Evolutionary conservation across 1,140 invertebrate genomes (phyloP).

Genomic region (Xylocopa sonorina): DNA sequence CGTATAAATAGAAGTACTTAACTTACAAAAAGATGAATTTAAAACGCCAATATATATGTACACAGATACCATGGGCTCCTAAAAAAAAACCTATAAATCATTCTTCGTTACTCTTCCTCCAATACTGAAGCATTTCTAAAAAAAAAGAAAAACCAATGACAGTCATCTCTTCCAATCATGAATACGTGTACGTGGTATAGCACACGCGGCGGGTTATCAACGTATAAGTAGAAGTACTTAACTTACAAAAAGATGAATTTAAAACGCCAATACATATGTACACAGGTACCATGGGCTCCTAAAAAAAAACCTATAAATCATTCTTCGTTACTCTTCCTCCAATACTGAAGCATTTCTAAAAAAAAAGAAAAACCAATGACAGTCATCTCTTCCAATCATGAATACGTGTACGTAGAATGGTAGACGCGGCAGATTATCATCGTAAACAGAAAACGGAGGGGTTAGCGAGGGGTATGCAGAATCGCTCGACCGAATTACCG

Average conservation of each 20-base stretch:
- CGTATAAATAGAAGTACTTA: too few species aligned
- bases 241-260: not conserved
- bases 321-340: too few species aligned
- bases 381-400: not conserved
- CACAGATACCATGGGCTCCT: too few species aligned
- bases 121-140: too few species aligned
- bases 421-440: constrained; percentile 5
- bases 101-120: too few species aligned
- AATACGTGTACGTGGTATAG: not conserved
- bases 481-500: constrained; percentile 41
- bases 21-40: not conserved
- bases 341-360: too few species aligned
- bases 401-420: not conserved
- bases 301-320: too few species aligned
- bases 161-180: not conserved
- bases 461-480: not conserved
- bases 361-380: not conserved
- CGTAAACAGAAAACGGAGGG: constrained; percentile 3
- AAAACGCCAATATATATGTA: too few species aligned
- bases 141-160: not conserved
- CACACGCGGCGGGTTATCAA: constrained; percentile 7
- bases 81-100: too few species aligned
- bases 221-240: not conserved
- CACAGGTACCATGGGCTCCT: too few species aligned
- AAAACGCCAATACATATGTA: too few species aligned